phyloP scores from a whole-genome alignment of 2,797 vertebrate species.

The Crax fasciolata region DNA sequence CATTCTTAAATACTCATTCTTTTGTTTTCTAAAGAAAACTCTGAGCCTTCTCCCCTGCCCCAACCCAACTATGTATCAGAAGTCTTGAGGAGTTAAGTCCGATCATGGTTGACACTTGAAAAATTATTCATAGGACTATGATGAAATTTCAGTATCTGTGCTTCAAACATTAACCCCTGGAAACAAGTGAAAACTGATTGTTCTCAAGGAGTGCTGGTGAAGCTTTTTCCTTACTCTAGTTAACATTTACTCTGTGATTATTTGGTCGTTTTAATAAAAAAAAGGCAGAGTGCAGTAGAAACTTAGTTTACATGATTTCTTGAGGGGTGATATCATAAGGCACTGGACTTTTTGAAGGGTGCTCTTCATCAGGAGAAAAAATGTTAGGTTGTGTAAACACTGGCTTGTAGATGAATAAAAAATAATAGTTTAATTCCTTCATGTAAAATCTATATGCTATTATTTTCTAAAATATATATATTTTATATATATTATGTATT shows the following conservation, averaged over 20 bases:
- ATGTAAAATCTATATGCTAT: background rate
- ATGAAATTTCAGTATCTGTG: background rate
- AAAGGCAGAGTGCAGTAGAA: background rate
- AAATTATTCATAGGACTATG: background rate
- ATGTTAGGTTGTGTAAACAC: background rate
- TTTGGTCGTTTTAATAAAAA: background rate
- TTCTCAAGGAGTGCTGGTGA: background rate
- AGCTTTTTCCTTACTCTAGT: background rate
- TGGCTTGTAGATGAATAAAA: background rate
- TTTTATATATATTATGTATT: too few species aligned
- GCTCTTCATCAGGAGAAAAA: background rate
- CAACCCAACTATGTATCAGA: background rate
- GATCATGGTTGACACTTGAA: background rate
- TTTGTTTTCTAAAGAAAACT: conserved; percentile 67
- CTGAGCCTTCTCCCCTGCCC: background rate
- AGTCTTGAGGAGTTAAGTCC: background rate
- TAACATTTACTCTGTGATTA: background rate
- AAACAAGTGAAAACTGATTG: background rate
- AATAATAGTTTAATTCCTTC: background rate
- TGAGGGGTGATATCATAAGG: background rate
- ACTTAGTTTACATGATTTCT: background rate
- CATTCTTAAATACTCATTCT: conserved; percentile 69
- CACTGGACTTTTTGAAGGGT: background rate
- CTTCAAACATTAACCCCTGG: background rate
- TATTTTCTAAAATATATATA: background rate